Evolutionary conservation across 2,888 invertebrate genomes (phyloP).

Genomic region (Morinoia aosen): DNA sequence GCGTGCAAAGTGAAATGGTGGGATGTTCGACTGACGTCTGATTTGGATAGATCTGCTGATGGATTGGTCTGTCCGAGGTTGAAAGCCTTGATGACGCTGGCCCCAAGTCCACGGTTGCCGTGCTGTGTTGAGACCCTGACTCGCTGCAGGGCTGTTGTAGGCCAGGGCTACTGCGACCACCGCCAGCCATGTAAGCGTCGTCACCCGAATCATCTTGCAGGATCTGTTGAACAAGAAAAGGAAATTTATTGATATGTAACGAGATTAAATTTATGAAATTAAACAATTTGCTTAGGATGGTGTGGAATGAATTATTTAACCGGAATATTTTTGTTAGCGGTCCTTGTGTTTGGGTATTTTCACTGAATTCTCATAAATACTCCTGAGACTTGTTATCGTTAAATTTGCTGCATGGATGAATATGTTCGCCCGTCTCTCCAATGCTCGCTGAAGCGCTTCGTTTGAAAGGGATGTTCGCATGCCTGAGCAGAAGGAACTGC

Average conservation of each 20-base stretch:
- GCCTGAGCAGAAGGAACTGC: neutral
- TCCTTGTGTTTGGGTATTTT: neutral
- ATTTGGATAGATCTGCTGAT: neutral
- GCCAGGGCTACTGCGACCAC: neutral
- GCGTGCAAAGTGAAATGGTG: neutral
- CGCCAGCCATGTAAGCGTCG: neutral
- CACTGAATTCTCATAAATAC: neutral
- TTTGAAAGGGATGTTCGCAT: neutral
- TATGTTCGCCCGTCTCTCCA: neutral
- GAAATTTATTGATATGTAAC: neutral
- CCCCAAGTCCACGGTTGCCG: conserved; percentile 22
- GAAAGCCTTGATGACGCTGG: neutral
- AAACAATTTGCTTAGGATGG: neutral
- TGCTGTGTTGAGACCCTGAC: conserved; percentile 1
- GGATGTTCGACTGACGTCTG: neutral
- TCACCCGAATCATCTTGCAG: neutral
- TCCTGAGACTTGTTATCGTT: neutral
- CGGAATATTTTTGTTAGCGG: neutral
- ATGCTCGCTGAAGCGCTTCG: neutral
- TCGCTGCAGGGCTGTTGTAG: neutral
- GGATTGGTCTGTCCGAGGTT: conserved; percentile 5
- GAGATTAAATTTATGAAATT: neutral
- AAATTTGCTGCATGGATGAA: neutral
- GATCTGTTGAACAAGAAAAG: neutral
- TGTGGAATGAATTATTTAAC: neutral